Conservation (phyloP, 2,113 vertebrate genomes). For the Mionectes macconnelli region DNA sequence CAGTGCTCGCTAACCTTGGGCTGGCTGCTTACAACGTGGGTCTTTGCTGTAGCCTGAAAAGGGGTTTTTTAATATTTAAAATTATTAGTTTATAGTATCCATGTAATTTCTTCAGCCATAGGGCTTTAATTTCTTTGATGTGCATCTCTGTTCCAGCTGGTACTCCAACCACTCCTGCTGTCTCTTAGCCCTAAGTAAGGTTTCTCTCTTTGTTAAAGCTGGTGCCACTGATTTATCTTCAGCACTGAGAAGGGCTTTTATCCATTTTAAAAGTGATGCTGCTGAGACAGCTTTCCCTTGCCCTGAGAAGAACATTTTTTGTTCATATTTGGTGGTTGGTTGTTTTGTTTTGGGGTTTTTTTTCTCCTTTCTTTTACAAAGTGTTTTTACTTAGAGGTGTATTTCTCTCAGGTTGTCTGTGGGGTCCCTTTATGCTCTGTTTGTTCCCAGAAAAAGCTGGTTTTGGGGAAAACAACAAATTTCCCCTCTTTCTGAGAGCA, state of each 20-base stretch:
- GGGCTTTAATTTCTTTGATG: slow-evolving; percentile 75
- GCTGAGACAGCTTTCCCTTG: slow-evolving; percentile 29
- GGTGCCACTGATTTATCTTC: slow-evolving; percentile 56
- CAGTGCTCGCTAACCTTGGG: slow-evolving; percentile 69
- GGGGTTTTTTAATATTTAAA: slow-evolving; percentile 79
- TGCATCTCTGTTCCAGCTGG: slow-evolving; percentile 71
- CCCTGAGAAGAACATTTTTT: slow-evolving; percentile 1
- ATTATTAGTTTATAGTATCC: slow-evolving; percentile 74
- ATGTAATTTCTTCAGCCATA: slow-evolving; percentile 75
- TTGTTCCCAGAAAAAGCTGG: rapidly evolving
- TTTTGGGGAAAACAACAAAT: neutral
- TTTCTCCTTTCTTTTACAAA: neutral
- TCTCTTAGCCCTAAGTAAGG: slow-evolving; percentile 71
- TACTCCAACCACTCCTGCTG: slow-evolving; percentile 69
- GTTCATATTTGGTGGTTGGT: slow-evolving; percentile 15
- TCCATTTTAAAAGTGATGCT: slow-evolving; percentile 47
- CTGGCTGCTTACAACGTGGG: slow-evolving; percentile 57
- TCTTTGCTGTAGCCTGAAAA: slow-evolving; percentile 69
- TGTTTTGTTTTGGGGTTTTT: neutral
- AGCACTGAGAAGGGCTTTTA: slow-evolving; percentile 55
- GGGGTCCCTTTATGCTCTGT: neutral
- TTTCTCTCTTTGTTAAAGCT: slow-evolving; percentile 69
- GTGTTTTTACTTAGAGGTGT: neutral
- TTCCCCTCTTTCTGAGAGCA: rapidly evolving
- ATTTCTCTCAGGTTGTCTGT: neutral